Conservation (phyloP, 2,797 vertebrate species). For the Pampus argenteus region DNA sequence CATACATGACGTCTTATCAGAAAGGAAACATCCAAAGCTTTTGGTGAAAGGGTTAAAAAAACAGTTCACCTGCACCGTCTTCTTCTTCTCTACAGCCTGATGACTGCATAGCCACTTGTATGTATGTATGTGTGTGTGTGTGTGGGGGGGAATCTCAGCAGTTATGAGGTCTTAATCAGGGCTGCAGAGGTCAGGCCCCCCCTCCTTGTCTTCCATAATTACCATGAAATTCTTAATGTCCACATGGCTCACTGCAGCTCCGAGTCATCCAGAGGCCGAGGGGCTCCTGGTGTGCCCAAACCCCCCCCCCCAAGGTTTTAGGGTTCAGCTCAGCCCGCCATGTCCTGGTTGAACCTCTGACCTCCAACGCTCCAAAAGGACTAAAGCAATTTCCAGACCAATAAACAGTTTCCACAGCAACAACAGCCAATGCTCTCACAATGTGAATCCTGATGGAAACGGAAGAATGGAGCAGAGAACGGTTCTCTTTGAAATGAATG, state of each 20-base stretch:
- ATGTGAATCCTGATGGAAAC: slow-evolving; percentile 22
- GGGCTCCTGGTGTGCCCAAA: slow-evolving; percentile 64
- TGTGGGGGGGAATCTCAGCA: slow-evolving; percentile 53
- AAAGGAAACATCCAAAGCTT: no score
- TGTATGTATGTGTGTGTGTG: not conserved
- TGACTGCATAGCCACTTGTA: not conserved
- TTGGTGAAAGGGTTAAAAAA: no score
- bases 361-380: slow-evolving; percentile 70
- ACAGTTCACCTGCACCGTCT: no score
- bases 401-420: slow-evolving; percentile 79
- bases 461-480: no score
- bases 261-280: slow-evolving; percentile 84
- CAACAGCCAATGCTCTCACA: slow-evolving; percentile 18
- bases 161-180: slow-evolving; percentile 84
- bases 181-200: slow-evolving; percentile 71
- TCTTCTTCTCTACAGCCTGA: slow-evolving; percentile 5
- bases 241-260: slow-evolving; percentile 69
- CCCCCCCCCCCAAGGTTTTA: slow-evolving; percentile 35
- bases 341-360: slow-evolving; percentile 80
- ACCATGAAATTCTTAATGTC: slow-evolving; percentile 87
- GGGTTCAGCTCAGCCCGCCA: slow-evolving; percentile 56
- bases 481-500: no score
- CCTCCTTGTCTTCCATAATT: slow-evolving; percentile 80
- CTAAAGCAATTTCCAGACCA: slow-evolving; percentile 84
- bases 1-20: no score